phyloP scores from a whole-genome alignment of 2,797 vertebrate genomes.

The Peromyscus attwateri region DNA sequence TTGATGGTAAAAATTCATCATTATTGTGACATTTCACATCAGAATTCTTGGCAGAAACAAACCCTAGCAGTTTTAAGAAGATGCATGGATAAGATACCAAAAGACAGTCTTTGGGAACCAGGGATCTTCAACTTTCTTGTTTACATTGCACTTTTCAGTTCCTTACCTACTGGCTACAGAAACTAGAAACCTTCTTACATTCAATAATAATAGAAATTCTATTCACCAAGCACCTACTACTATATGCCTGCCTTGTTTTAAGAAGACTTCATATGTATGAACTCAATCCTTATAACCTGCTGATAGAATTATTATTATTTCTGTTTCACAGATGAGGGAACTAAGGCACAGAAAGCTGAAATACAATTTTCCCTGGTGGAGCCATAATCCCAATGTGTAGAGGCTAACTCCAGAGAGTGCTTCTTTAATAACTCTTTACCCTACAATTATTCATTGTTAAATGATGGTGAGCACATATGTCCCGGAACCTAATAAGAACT shows the following conservation, averaged over 20 bases:
- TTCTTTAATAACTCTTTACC: not conserved
- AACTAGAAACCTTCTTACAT: not conserved
- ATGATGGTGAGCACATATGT: not conserved
- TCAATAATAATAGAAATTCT: not conserved
- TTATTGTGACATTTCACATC: not conserved
- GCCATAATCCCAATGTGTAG: not conserved
- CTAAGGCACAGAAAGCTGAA: not conserved
- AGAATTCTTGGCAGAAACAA: not conserved
- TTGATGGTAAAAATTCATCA: conserved; percentile 1
- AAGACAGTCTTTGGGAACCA: not conserved
- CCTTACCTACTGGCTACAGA: not conserved
- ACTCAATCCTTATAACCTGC: not conserved
- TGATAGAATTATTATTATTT: not conserved
- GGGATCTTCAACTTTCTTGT: not conserved
- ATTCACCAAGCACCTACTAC: conserved; percentile 2
- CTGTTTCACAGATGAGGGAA: conserved; percentile 32
- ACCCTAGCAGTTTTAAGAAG: not conserved
- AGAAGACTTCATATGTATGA: conserved; percentile 31
- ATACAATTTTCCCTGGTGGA: not conserved
- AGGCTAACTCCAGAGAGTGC: not conserved
- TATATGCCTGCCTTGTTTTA: not conserved
- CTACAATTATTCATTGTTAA: not conserved
- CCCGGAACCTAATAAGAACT: not conserved
- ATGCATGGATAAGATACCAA: not conserved
- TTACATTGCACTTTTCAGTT: not conserved